Evolutionary conservation across 2,113 vertebrate genomes (phyloP).

Genomic region (Cephalopterus ornatus): DNA sequence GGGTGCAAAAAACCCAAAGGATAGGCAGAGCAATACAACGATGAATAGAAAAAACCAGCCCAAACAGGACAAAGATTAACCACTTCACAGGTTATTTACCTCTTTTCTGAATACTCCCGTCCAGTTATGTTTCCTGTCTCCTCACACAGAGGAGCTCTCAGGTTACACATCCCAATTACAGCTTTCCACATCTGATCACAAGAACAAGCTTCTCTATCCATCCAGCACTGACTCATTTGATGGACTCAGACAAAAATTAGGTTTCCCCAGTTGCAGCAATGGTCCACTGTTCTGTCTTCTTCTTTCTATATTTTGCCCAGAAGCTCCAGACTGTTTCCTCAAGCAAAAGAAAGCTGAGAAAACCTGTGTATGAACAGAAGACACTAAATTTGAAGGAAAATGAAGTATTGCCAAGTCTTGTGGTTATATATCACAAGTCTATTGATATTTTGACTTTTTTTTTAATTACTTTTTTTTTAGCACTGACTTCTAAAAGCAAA

Average conservation of each 20-base stretch:
- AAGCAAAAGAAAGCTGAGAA: slow-evolving; percentile 12
- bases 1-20: background rate
- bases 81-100: slow-evolving; percentile 14
- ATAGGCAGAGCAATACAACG: background rate
- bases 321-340: background rate
- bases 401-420: slow-evolving; percentile 23
- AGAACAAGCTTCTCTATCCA: background rate
- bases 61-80: background rate
- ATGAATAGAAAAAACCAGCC: background rate
- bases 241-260: background rate
- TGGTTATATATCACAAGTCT: slow-evolving; percentile 1
- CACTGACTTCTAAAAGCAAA: background rate
- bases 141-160: background rate
- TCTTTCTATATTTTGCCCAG: background rate
- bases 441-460: background rate
- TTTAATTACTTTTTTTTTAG: background rate
- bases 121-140: background rate
- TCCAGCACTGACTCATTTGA: background rate
- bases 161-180: background rate
- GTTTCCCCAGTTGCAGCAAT: background rate
- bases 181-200: background rate
- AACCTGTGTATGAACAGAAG: background rate
- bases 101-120: background rate
- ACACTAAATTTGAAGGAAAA: slow-evolving; percentile 4
- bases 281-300: background rate